Conservation (phyloP, 2,888 invertebrate species). For the Nyleta sp. region DNA sequence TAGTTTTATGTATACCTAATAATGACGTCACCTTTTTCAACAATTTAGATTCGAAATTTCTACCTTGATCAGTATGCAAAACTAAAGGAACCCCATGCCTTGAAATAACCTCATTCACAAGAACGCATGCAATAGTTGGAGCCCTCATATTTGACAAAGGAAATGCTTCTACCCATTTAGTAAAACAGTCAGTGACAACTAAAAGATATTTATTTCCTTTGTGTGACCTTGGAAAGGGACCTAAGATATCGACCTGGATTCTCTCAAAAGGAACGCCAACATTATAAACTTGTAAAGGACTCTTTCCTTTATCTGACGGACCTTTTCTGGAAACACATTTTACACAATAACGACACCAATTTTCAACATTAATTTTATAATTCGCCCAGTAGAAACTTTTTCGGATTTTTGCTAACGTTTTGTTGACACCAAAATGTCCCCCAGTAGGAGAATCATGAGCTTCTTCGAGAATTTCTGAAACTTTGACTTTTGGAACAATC, state of each 20-base stretch:
- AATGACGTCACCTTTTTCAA: constrained; percentile 68
- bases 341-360: constrained; percentile 28
- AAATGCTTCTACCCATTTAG: constrained; percentile 40
- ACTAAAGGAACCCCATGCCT: constrained; percentile 63
- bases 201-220: constrained; percentile 26
- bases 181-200: constrained; percentile 26
- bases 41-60: constrained; percentile 70
- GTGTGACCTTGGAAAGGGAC: constrained; percentile 11
- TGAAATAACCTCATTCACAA: constrained; percentile 22
- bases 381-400: constrained; percentile 62
- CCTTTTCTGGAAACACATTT: constrained; percentile 34
- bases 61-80: background rate
- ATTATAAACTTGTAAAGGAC: constrained; percentile 29
- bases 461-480: background rate
- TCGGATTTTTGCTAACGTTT: constrained; percentile 40
- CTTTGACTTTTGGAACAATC: background rate
- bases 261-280: constrained; percentile 11
- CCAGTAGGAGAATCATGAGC: constrained; percentile 26
- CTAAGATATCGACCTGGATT: constrained; percentile 7
- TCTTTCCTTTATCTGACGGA: constrained; percentile 35
- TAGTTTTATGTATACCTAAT: constrained; percentile 59
- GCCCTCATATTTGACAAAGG: constrained; percentile 27
- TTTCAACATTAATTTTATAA: constrained; percentile 17
- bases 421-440: constrained; percentile 32
- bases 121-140: constrained; percentile 11